Evolutionary conservation across 2,797 vertebrate genomes (phyloP), one percentile per base, ranked within the genome.

Genomic region (Siniperca undulata): DNA sequence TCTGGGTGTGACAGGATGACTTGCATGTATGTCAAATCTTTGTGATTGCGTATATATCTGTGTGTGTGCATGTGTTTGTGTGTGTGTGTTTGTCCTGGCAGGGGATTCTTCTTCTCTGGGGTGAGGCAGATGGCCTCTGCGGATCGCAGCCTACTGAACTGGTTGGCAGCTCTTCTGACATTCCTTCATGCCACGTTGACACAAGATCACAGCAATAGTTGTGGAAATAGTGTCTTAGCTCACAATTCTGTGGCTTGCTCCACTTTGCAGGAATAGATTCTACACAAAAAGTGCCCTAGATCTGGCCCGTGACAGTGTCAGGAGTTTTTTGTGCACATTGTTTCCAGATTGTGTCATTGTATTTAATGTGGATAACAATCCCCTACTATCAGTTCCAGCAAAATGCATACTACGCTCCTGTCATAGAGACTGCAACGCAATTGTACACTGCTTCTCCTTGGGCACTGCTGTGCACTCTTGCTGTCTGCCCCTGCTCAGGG

Each of bases 91-190:
- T 77, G 84, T 81, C 81, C 87, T 84, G 76, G 80, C 82, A 59
- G 70, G 86, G 68, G 52, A 0, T 0, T 56, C 24, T 75, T 66
- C 81, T 77, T 87, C 77, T 90, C 77, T 74, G 44, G 77, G 86
- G 84, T 78, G 83, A 91, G 83, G 84, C 88, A 92, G 86, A 89
- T 91, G 92, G 91, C 90, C 87, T 91, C 83, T 86, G 86, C 85
- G 90, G 88, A 89, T 83, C 19, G 53, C 85, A 88, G 86, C 81
- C 85, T 84, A 70, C 86, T 88, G 89, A 91, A 89, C 87, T 91
- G 83, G 60, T 92, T 93, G 88, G 90, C 94, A 91, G 77, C 85
- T 86, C 86, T 83, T 90, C 90, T 92, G 91, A 92, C 90, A 90
- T 91, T 89, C 85, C 88, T 89, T 87, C 86, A 87, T 90, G 88